Conservation (phyloP, 2,113 vertebrate genomes). For the Philantomba maxwellii region DNA sequence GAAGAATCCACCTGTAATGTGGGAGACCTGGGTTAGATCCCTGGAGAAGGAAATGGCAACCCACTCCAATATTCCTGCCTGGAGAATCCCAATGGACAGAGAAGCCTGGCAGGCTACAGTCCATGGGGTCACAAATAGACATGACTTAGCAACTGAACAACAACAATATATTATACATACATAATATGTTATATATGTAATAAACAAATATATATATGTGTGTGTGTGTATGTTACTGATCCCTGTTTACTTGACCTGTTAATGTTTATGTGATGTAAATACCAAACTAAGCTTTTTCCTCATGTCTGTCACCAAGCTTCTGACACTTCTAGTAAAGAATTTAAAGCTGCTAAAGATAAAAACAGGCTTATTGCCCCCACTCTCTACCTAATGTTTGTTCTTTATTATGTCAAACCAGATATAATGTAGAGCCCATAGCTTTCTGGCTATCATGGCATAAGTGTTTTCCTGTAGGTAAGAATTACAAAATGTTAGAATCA, state of each 20-base stretch:
- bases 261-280: not conserved
- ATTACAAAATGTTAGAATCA: not conserved
- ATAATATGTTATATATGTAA: not conserved
- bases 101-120: not conserved
- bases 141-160: not conserved
- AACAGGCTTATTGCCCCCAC: not conserved
- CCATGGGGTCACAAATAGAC: not conserved
- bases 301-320: not conserved
- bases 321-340: not conserved
- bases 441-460: not conserved
- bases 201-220: not conserved
- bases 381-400: not conserved
- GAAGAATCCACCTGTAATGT: not conserved
- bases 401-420: not conserved
- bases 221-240: not conserved
- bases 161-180: not conserved
- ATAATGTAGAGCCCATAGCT: not conserved
- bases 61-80: not conserved
- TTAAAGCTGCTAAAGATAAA: conserved; percentile 11
- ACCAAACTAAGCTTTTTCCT: not conserved
- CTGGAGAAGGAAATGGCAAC: not conserved
- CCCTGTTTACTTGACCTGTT: not conserved
- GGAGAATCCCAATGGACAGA: not conserved
- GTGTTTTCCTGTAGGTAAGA: not conserved
- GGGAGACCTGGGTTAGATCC: not conserved